phyloP scores from a whole-genome alignment of 2,888 invertebrate species.

The Leptinotarsa tumamoca region DNA sequence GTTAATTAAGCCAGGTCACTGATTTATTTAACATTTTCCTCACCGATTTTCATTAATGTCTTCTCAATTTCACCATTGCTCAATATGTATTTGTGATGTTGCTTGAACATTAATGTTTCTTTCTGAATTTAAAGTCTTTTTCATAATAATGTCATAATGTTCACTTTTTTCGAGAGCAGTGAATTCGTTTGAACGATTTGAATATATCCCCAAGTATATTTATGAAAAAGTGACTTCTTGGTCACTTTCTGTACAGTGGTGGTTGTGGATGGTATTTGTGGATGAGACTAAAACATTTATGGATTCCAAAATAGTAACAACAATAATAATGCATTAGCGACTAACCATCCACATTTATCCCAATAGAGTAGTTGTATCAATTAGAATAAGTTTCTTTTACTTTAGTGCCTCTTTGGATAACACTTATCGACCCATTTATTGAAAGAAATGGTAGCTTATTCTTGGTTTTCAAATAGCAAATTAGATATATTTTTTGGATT shows the following conservation, averaged over 20 bases:
- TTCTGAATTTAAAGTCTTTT: not conserved
- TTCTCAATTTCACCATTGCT: not conserved
- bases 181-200: constrained; percentile 27
- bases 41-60: not conserved
- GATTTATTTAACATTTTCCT: not conserved
- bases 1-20: not conserved
- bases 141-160: not conserved
- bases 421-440: constrained; percentile 36
- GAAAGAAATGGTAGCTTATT: constrained; percentile 34
- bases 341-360: not conserved
- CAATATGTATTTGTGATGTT: constrained; percentile 18
- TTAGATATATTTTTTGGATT: constrained; percentile 38
- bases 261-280: constrained; percentile 28
- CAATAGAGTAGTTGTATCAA: not conserved
- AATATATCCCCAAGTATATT: constrained; percentile 33
- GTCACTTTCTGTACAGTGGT: constrained; percentile 27
- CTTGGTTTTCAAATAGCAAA: constrained; percentile 37
- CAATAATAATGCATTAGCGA: not conserved
- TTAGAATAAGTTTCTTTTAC: constrained; percentile 46
- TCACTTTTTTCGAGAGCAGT: constrained; percentile 23
- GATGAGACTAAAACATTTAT: not conserved
- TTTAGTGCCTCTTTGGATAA: constrained; percentile 55
- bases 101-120: not conserved
- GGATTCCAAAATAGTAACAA: not conserved
- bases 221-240: constrained; percentile 26